Evolutionary conservation across 35 echinoderm and acorn worm genomes (phyloP).

Genomic region (Anneissia japonica): DNA sequence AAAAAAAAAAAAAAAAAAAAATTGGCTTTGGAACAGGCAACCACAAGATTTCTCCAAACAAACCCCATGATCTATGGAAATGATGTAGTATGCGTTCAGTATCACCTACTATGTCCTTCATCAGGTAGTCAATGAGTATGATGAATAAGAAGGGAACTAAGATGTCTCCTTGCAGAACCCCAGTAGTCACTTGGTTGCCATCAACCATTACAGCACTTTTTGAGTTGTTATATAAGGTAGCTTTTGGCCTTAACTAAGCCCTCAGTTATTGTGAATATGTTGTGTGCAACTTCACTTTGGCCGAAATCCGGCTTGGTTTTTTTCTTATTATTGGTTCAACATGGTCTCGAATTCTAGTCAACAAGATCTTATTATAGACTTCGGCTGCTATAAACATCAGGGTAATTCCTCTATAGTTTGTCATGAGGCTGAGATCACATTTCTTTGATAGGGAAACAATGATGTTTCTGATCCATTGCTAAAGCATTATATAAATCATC

Average conservation of each 20-base stretch:
- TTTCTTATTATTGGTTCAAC: slow-evolving; percentile 5
- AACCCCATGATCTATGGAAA: too few relatives aligned
- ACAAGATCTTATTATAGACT: slow-evolving; percentile 6
- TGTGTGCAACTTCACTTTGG: slow-evolving; percentile 5
- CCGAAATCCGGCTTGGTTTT: slow-evolving; percentile 13
- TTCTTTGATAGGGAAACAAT: slow-evolving; percentile 27
- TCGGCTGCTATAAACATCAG: slow-evolving; percentile 14
- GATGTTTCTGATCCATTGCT: slow-evolving; percentile 9
- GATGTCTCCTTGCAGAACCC: background rate
- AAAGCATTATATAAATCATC: too few relatives aligned
- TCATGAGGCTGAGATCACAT: slow-evolving; percentile 19
- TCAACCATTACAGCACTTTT: background rate
- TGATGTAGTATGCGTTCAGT: too few relatives aligned
- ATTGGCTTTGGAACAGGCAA: too few relatives aligned
- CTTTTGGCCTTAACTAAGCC: too few relatives aligned
- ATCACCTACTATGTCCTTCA: too few relatives aligned
- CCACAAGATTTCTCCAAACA: too few relatives aligned
- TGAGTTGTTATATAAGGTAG: too few relatives aligned
- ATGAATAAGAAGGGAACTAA: background rate
- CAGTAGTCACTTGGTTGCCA: background rate
- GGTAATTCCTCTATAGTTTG: slow-evolving; percentile 26
- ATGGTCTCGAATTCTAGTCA: slow-evolving; percentile 3
- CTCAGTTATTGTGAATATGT: slow-evolving; percentile 9
- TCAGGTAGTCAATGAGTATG: background rate
- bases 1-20: too few relatives aligned